Percentiles rank a stretch among this genome's conserved stretches.
Evolutionary conservation across 2,113 vertebrate genomes (phyloP).

Genomic region (Elgaria multicarinata): DNA sequence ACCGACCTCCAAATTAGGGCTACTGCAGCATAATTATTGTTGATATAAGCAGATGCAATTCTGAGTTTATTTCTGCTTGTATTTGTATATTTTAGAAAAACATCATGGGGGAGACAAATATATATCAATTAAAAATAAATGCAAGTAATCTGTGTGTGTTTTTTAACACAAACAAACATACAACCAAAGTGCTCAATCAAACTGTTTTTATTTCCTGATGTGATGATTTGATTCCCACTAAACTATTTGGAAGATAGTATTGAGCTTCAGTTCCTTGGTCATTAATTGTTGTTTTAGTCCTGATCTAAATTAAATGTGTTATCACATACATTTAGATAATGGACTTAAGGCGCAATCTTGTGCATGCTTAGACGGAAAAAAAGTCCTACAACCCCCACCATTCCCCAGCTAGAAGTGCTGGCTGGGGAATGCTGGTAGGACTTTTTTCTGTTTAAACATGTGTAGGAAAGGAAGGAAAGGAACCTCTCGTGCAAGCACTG

Average conservation of each 20-base stretch:
- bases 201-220: neutral
- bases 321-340: neutral
- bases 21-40: neutral
- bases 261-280: neutral
- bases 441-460: no score
- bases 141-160: neutral
- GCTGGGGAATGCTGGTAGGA: no score
- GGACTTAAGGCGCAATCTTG: no score
- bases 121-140: neutral
- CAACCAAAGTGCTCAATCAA: neutral
- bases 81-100: neutral
- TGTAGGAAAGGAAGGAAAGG: no score
- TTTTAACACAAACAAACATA: neutral
- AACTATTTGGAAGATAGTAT: neutral
- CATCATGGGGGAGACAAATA: neutral
- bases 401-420: no score
- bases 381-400: no score
- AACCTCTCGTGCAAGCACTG: no score
- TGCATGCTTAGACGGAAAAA: no score
- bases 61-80: accelerated
- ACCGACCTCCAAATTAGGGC: neutral
- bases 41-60: slow-evolving; percentile 20
- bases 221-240: neutral
- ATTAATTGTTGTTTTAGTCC: neutral
- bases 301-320: neutral